Evolutionary conservation across 1,140 invertebrate species (phyloP).

Genomic region (Drosophila parvula): DNA sequence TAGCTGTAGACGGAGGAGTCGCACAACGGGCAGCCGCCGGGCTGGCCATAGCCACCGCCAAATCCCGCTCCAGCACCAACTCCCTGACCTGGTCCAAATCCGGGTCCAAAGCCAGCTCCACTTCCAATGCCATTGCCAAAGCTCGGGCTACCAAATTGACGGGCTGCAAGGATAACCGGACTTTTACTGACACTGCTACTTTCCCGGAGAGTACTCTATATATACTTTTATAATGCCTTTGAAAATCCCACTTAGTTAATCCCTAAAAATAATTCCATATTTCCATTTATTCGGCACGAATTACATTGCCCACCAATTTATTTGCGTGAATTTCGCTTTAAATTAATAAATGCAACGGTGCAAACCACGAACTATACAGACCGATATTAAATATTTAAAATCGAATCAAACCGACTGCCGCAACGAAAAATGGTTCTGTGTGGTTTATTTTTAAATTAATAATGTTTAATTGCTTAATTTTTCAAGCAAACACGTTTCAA

Average conservation of each 20-base stretch:
- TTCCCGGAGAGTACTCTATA: no score
- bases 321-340: not conserved
- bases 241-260: not conserved
- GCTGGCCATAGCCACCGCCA: slow-evolving; percentile 11
- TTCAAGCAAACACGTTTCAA: not conserved
- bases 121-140: slow-evolving; percentile 48
- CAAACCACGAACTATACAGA: not conserved
- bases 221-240: no score
- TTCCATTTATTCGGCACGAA: not conserved
- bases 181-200: not conserved
- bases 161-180: slow-evolving; percentile 13
- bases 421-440: slow-evolving; percentile 8
- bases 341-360: slow-evolving; percentile 7
- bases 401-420: slow-evolving; percentile 3
- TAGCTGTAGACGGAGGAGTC: slow-evolving; percentile 91
- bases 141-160: slow-evolving; percentile 53
- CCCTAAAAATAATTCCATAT: not conserved
- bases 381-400: slow-evolving; percentile 12
- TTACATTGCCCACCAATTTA: not conserved
- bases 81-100: slow-evolving; percentile 1
- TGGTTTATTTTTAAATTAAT: slow-evolving; percentile 15
- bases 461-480: slow-evolving; percentile 14
- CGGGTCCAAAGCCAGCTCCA: slow-evolving; percentile 8
- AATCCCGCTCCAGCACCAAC: not conserved
- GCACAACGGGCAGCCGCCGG: slow-evolving; percentile 87